Base-by-base conservation (phyloP, 2,113 vertebrate genomes). In the Lontra canadensis region DNA sequence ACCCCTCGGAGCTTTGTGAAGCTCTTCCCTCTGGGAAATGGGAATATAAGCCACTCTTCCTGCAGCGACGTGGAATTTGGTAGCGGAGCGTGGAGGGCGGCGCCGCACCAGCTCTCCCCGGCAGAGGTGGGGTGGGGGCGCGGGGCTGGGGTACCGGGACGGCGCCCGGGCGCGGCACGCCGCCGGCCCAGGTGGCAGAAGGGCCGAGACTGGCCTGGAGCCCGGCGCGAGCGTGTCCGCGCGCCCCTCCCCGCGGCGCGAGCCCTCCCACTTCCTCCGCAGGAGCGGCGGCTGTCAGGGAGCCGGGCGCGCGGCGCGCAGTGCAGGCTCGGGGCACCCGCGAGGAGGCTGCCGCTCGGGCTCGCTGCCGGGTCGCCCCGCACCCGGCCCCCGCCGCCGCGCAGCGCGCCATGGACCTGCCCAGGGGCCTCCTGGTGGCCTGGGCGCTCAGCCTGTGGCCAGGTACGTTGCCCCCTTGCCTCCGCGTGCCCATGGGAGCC, bases 261-360 rank as follows among this genome's bases (percentile, higher is more conserved):
- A 98, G 98, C 99, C 98, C 99, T 99, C 99, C 99, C 99, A 99
- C 99, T 99, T 99, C 98, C 98, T 98, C 98, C 61, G 99, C 34
- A 65, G 63, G 92, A 76, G 98, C 86, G 31, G 94, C 95, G 83
- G 94, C 98, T 98, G 98, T 98, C 98, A 99, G 98, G 98, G 98
- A 99, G 98, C 97, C 79, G 97, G 99, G 98, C 98, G 98, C 97
- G 94, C 97, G 98, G 96, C 98, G 98, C 98, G 98, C 98, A 99
- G 99, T 98, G 98, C 97, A 94, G 96, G 99, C 98, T 98, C 97
- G 95, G 97, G 93, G 89, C 98, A 88, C 97, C 47, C 96, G 96
- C 8, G 55, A 25, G 29, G 79, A 97, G 97, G 98, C 99, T 98
- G 98, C 97, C 98, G 98, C 98, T 98, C 96, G 96, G 98, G 98